Evolutionary conservation across 2,797 vertebrate species (phyloP).

Genomic region (Microctenopoma lineatum): DNA sequence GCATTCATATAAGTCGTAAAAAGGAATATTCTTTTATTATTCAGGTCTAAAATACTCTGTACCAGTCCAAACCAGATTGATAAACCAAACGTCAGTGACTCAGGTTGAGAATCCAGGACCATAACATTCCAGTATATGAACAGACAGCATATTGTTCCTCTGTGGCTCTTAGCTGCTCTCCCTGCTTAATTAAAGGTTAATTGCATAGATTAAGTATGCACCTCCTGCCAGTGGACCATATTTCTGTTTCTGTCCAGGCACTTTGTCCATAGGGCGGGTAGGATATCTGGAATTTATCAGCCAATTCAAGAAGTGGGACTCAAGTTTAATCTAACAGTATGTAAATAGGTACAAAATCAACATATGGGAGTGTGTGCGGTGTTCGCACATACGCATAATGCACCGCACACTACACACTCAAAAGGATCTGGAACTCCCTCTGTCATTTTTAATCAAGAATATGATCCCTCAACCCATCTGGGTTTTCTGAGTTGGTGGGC

Average conservation of each 20-base stretch:
- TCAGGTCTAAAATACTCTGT: constrained; percentile 3
- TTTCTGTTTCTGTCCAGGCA: constrained; percentile 45
- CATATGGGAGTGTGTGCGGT: constrained; percentile 52
- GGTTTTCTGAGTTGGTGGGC: constrained; percentile 72
- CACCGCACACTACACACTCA: constrained; percentile 19
- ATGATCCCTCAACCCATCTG: constrained; percentile 79
- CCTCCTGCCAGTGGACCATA: constrained; percentile 29
- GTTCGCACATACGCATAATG: constrained; percentile 8
- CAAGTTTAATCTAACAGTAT: constrained; percentile 54
- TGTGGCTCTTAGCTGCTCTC: constrained; percentile 57
- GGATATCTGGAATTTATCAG: constrained; percentile 81
- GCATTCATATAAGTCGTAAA: constrained; percentile 3
- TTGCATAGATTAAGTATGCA: constrained; percentile 67
- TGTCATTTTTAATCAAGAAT: constrained; percentile 80
- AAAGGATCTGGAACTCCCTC: constrained; percentile 56
- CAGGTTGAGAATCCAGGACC: constrained; percentile 26
- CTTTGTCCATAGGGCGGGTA: constrained; percentile 16
- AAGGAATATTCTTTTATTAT: constrained; percentile 23
- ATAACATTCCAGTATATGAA: constrained; percentile 56
- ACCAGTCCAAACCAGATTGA: constrained; percentile 12
- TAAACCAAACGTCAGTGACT: constrained; percentile 28
- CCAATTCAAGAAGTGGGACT: constrained; percentile 74
- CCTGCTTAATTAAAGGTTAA: constrained; percentile 85
- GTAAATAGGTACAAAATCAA: constrained; percentile 65
- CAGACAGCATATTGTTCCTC: constrained; percentile 81